Conservation (phyloP, 1,140 invertebrate species). For the Cyclina sinensis region DNA sequence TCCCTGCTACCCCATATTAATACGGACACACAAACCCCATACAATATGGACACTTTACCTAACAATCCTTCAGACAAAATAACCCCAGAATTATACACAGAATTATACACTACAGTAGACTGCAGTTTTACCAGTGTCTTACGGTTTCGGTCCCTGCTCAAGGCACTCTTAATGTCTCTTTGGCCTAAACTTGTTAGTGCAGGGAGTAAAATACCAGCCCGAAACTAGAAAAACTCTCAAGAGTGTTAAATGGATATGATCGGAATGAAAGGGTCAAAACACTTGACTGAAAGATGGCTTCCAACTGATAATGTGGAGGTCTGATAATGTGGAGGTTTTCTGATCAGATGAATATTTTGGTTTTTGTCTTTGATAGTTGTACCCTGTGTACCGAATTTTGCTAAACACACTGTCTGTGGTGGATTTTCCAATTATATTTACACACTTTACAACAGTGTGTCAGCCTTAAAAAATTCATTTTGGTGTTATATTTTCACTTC, state of each 20-base stretch:
- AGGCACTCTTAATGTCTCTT: too few species aligned
- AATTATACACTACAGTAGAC: neutral
- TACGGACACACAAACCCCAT: constrained; percentile 5
- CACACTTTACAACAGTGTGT: neutral
- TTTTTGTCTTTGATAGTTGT: neutral
- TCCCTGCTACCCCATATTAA: neutral
- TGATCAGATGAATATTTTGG: too few species aligned
- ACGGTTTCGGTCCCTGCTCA: too few species aligned
- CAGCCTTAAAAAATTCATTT: neutral
- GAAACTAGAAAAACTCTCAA: too few species aligned
- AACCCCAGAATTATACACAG: neutral
- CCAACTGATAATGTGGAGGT: too few species aligned
- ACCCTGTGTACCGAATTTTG: neutral
- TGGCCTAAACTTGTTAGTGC: too few species aligned
- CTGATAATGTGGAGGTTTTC: too few species aligned
- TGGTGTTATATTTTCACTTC: too few species aligned
- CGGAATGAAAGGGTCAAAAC: too few species aligned
- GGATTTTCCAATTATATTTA: neutral
- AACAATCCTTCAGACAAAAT: neutral
- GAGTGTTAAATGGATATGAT: too few species aligned
- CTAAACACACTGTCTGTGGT: neutral
- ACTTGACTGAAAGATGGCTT: too few species aligned
- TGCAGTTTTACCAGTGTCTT: neutral
- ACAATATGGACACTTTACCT: neutral
- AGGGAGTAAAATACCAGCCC: too few species aligned